Conservation (phyloP, 2,113 vertebrate genomes). For the Zosterops pallidus region DNA sequence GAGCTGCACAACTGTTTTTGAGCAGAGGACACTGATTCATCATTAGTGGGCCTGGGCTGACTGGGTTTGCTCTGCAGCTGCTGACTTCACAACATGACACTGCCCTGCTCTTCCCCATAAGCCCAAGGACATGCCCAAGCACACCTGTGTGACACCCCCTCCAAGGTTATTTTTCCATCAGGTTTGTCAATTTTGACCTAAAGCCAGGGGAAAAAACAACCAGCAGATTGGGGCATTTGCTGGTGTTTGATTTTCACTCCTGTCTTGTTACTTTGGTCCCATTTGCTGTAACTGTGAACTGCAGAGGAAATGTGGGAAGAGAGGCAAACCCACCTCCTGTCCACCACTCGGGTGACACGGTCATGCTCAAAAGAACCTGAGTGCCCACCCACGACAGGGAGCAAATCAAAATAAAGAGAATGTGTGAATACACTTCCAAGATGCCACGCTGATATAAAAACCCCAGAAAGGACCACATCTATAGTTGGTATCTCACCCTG, state of each 20-base stretch:
- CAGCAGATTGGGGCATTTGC: rapidly evolving
- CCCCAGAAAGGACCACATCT: neutral
- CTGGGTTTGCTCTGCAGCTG: neutral
- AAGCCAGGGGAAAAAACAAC: neutral
- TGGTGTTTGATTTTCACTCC: neutral
- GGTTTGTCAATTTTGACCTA: neutral
- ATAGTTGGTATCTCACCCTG: neutral
- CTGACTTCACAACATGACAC: rapidly evolving
- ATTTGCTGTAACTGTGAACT: neutral
- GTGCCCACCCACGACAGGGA: rapidly evolving
- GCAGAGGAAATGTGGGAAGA: neutral
- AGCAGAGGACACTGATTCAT: neutral
- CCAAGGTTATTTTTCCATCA: rapidly evolving
- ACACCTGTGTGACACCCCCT: rapidly evolving
- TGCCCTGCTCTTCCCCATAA: rapidly evolving
- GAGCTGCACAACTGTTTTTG: rapidly evolving
- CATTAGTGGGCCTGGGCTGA: neutral
- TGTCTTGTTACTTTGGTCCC: neutral
- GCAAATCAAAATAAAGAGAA: neutral
- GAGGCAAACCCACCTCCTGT: neutral
- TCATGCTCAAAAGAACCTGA: neutral
- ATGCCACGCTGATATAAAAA: neutral
- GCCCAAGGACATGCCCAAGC: neutral
- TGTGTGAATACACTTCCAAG: neutral
- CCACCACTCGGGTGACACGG: rapidly evolving